Evolutionary conservation across 2,113 vertebrate species (phyloP), one percentile per base, ranked within the genome.

Genomic region (Callospermophilus lateralis): DNA sequence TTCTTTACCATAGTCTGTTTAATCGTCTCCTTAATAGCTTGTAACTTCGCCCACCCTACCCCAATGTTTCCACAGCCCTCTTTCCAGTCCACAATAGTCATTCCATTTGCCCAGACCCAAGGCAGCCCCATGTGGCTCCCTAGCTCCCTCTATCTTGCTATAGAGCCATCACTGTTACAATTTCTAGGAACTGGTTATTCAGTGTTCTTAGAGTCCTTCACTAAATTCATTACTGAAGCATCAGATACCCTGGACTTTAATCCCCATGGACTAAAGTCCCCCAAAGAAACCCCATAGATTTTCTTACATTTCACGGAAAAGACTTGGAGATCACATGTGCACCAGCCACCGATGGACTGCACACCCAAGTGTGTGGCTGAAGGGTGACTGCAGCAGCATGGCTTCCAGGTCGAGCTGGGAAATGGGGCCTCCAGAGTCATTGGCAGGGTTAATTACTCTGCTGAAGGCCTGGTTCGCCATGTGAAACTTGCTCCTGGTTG

Each of bases 391-490:
- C 42, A 42, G 37, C 0, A 4, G 73, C 92, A 55, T 58, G 7
- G 32, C 90, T 95, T 95, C 95, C 96, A 95, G 89, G 55, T 22
- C 1, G n/a, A 94, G 89, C 84, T 97, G 97, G 95, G 93, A 95
- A 95, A 97, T 39, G 93, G 85, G 95, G 88, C 94, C 93, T 98
- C 95, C 10, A 32, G 67, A 74, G 90, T 70, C 93, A 86, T 83
- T 95, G 97, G 89, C 94, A 93, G 92, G 88, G 93, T 93, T 97
- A 96, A 96, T 95, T 88, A 90, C 90, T 2, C 94, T 61, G 67
- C 11, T 42, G 77, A 98, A 94, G 92, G 88, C 90, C 84, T 63
- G 9, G 2, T 89, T 63, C 8, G 1, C 92, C 94, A 84, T 95
- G 96, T 97, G 96, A 39, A 96, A 91, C 73, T 68, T 17, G 26